A percentile compares a stretch with the other conserved stretches of the same genome.
Evolutionary conservation across 2,888 invertebrate genomes (phyloP).

Genomic region (Tetropium fuscum): DNA sequence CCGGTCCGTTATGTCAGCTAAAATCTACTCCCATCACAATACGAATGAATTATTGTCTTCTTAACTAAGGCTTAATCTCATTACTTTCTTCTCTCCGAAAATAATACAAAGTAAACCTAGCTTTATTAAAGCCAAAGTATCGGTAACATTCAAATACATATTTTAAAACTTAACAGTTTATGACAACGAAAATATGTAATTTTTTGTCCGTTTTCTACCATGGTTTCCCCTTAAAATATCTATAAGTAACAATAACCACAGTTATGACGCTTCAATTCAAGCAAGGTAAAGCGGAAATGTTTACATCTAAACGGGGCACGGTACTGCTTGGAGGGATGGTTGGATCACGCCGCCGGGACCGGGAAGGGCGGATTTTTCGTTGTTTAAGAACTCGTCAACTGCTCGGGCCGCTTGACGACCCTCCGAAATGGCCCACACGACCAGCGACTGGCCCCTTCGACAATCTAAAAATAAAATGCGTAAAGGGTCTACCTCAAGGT

Average conservation of each 20-base stretch:
- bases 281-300: conserved; percentile 3
- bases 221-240: conserved; percentile 3
- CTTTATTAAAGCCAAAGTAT: conserved; percentile 21
- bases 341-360: conserved; percentile 91
- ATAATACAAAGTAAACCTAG: conserved; percentile 17
- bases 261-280: background rate
- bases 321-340: conserved; percentile 53
- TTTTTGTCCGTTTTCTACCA: background rate
- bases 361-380: conserved; percentile 84
- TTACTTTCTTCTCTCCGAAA: conserved; percentile 4
- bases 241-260: conserved; percentile 16
- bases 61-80: conserved; percentile 43
- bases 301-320: conserved; percentile 57
- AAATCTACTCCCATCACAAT: conserved; percentile 23
- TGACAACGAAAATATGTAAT: conserved; percentile 13
- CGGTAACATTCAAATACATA: conserved; percentile 10
- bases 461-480: conserved; percentile 78
- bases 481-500: background rate
- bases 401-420: conserved; percentile 98
- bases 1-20: too few relatives aligned
- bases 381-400: conserved; percentile 86
- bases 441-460: conserved; percentile 97
- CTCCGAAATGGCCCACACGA: conserved; percentile 98
- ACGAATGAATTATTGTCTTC: conserved; percentile 42
- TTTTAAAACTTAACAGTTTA: conserved; percentile 15